phyloP scores from a whole-genome alignment of 2,888 invertebrate species.

The Polydrusus pterygomalis region DNA sequence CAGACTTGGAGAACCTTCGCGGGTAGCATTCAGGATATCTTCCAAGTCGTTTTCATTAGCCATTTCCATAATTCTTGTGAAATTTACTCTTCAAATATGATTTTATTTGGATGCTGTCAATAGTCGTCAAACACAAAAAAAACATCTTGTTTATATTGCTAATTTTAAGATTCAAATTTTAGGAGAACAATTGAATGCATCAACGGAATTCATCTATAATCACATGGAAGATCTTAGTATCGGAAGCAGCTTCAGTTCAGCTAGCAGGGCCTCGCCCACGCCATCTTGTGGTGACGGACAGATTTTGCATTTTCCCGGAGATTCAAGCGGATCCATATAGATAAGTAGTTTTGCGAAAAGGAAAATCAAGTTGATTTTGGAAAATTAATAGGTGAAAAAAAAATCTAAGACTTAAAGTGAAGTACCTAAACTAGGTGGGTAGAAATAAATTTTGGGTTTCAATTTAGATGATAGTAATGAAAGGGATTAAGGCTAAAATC shows the following conservation, averaged over 20 bases:
- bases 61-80: too few relatives aligned
- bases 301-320: constrained; percentile 86
- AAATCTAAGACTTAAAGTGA: background rate
- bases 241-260: constrained; percentile 86
- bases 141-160: too few relatives aligned
- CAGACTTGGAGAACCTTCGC: too few relatives aligned
- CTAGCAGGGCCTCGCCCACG: constrained; percentile 87
- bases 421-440: background rate
- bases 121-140: too few relatives aligned
- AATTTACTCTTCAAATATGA: too few relatives aligned
- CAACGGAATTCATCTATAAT: constrained; percentile 74
- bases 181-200: constrained; percentile 75
- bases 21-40: too few relatives aligned
- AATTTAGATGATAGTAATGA: background rate
- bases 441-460: constrained; percentile 4
- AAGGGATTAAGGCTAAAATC: too few relatives aligned
- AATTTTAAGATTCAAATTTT: background rate
- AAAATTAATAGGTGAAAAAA: constrained; percentile 1
- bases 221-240: constrained; percentile 87
- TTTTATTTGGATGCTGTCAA: too few relatives aligned
- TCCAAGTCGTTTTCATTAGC: too few relatives aligned
- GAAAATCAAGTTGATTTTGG: background rate
- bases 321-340: constrained; percentile 75
- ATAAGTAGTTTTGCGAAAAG: background rate
- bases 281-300: constrained; percentile 83